Evolutionary conservation across 2,113 vertebrate species (phyloP).

Genomic region (Apus apus): DNA sequence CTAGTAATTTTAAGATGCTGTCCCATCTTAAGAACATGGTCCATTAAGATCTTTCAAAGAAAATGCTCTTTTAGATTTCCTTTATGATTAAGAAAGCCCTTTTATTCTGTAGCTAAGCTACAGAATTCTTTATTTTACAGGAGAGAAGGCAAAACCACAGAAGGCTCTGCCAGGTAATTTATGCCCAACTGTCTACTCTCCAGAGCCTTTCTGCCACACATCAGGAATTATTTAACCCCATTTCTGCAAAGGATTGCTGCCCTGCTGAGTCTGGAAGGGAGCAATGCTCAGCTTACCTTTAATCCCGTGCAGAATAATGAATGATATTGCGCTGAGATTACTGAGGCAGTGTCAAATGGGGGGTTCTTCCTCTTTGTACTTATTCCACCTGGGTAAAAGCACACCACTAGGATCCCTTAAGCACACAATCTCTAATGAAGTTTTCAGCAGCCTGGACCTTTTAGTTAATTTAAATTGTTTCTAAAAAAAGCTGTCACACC

Average conservation of each 20-base stretch:
- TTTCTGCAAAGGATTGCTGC: neutral
- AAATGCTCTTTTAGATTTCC: neutral
- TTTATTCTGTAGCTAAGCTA: neutral
- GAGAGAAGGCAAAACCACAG: neutral
- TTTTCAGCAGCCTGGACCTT: neutral
- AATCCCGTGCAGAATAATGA: constrained; percentile 47
- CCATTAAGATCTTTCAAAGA: neutral
- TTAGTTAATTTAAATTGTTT: neutral
- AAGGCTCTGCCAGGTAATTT: constrained; percentile 1
- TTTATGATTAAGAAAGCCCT: neutral
- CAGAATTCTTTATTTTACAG: neutral
- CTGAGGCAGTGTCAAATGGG: neutral
- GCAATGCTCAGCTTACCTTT: constrained; percentile 12
- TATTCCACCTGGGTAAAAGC: constrained; percentile 1
- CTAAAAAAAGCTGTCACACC: neutral
- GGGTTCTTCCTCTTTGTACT: constrained; percentile 16
- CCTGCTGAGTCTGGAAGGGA: constrained; percentile 11
- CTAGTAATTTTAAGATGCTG: neutral
- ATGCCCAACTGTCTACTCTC: neutral
- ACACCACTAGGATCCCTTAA: neutral
- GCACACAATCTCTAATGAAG: neutral
- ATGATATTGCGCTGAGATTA: constrained; percentile 9
- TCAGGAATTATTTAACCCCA: constrained; percentile 22
- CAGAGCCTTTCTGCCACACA: neutral
- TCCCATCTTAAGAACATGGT: no score